Evolutionary conservation across 1,140 invertebrate species (phyloP), one percentile per base, ranked within the genome.

Genomic region (Danaus plexippus): DNA sequence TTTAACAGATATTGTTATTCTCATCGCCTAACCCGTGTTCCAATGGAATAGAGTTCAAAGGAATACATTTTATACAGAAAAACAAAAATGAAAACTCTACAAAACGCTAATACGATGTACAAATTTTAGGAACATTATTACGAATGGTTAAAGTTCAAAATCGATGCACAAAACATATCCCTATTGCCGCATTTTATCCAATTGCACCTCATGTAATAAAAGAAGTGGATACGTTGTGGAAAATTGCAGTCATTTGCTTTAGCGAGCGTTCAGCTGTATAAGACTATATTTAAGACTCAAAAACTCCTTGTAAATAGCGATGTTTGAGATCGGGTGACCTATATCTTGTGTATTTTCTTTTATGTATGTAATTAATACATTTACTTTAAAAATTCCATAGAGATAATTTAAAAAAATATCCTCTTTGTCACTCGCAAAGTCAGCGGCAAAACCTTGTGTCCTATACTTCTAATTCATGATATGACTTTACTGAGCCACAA

Each of bases 101-200:
- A 59, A 66, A 66, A 66, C 56, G 57, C 57, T 43, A 57, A 15
- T 43, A 57, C 54, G 32, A 41, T 40, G 9, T 47, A 54, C 54
- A 55, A 61, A 54, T 61, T 53, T 43, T 43, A 22, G 44, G 48
- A 43, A 18, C 45, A 18, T 57, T 69, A 61, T 66, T 57, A 11
- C 54, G n/a, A 53, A 13, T 13, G 49, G 10, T 18, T 69, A 66
- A 64, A 58, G 63, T 62, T 64, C 40, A 55, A 61, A 52, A 63
- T 60, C 46, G 41, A 47, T 57, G 12, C 15, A 51, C 44, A 15
- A 41, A 22, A 32, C 32, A 47, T 52, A 52, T 46, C 53, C 51
- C 51, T 44, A 59, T 53, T 59, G 54, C 45, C 41, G 47, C 46
- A 43, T 52, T 59, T 59, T 59, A 52, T 54, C 42, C 13, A 53